Percentiles rank a stretch among this genome's conserved stretches.
Evolutionary conservation across 2,888 invertebrate genomes (phyloP).

Genomic region (Empis stercorea): DNA sequence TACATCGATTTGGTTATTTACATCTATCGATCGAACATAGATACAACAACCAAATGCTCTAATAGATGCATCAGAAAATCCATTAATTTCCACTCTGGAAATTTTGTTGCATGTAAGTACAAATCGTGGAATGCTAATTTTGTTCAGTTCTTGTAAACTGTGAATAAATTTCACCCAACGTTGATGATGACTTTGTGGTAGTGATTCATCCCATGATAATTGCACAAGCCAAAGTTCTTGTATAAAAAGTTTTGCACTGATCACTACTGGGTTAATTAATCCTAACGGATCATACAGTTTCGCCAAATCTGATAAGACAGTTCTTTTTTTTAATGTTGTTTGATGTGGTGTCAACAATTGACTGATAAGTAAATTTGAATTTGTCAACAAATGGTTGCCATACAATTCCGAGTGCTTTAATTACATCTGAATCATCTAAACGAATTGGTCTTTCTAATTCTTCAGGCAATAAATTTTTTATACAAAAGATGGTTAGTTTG

Average conservation of each 20-base stretch:
- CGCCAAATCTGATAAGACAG: slow-evolving; percentile 7
- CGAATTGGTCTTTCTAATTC: not conserved
- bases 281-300: slow-evolving; percentile 12
- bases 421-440: not conserved
- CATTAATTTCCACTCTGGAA: slow-evolving; percentile 4
- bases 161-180: slow-evolving; percentile 5
- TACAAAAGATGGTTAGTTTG: no score
- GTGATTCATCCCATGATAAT: slow-evolving; percentile 10
- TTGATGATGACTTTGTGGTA: slow-evolving; percentile 1
- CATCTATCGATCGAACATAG: slow-evolving; percentile 1
- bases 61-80: slow-evolving; percentile 10
- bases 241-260: slow-evolving; percentile 10
- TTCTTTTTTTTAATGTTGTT: slow-evolving; percentile 4
- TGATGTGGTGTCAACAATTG: no score
- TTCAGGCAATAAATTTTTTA: not conserved
- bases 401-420: slow-evolving; percentile 1
- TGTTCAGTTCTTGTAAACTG: not conserved
- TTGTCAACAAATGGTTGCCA: slow-evolving; percentile 2
- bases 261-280: slow-evolving; percentile 10
- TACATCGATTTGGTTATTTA: not conserved
- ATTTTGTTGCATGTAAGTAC: not conserved
- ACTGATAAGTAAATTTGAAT: not conserved
- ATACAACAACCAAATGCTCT: slow-evolving; percentile 5
- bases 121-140: slow-evolving; percentile 7
- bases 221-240: slow-evolving; percentile 9